Conservation (phyloP, 2,797 vertebrate species). For the Notolabrus celidotus region DNA sequence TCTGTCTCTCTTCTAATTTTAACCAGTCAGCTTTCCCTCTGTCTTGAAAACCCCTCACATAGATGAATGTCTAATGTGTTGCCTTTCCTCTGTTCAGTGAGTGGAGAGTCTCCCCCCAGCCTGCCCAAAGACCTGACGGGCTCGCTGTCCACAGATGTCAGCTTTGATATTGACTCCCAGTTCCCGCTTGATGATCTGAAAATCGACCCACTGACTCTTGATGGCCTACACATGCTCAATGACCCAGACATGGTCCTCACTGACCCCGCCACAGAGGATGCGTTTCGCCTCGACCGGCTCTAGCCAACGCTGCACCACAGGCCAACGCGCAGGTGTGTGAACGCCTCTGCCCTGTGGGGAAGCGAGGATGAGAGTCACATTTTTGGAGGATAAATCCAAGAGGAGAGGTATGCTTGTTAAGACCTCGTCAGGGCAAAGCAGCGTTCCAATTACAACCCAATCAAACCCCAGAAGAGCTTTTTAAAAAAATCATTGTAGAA, state of each 20-base stretch:
- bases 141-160: conserved; percentile 91
- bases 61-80: background rate
- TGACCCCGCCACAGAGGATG: conserved; percentile 96
- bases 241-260: conserved; percentile 98
- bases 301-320: conserved; percentile 72
- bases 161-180: conserved; percentile 94
- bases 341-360: conserved; percentile 10
- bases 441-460: conserved; percentile 30
- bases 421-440: conserved; percentile 16
- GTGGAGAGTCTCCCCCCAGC: conserved; percentile 94
- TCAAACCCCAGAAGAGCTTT: conserved; percentile 37
- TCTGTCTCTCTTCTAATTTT: conserved; percentile 24
- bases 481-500: conserved; percentile 22
- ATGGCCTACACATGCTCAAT: conserved; percentile 97
- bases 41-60: background rate
- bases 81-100: conserved; percentile 84
- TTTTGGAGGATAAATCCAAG: conserved; percentile 9
- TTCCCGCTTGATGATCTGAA: conserved; percentile 98
- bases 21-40: background rate
- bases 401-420: conserved; percentile 22
- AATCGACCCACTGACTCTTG: conserved; percentile 97
- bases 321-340: conserved; percentile 40
- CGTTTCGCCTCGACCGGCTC: conserved; percentile 97
- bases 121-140: conserved; percentile 94
- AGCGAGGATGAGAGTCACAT: background rate